Percentiles rank a stretch among this genome's conserved stretches.
These are phyloP conservation scores for Acanthosepion pharaonis DNA, from an alignment of 2,888 invertebrate genomes.

Conservation along the genomic window DNA sequence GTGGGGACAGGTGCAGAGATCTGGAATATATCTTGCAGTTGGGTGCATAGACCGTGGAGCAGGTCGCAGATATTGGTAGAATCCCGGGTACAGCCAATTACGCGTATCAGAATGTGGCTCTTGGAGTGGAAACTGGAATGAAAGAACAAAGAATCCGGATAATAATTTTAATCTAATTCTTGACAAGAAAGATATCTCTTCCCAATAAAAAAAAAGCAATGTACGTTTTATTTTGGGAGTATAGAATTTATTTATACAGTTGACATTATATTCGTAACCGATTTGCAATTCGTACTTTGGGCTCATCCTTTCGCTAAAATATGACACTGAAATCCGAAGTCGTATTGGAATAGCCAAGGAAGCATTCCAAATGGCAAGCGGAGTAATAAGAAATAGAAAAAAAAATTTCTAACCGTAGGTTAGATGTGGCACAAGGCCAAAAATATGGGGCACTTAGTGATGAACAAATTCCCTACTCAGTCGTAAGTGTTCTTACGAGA, in stretches of 20 bases:
- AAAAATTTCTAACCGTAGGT: too few species aligned
- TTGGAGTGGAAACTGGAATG: not conserved
- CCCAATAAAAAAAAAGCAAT: too few species aligned
- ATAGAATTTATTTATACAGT: not conserved
- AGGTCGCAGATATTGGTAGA: slow-evolving; percentile 68
- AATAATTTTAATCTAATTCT: not conserved
- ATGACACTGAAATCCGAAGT: too few species aligned
- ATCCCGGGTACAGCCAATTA: slow-evolving; percentile 65
- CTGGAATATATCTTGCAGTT: slow-evolving; percentile 80
- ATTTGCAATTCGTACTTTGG: too few species aligned
- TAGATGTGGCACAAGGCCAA: too few species aligned
- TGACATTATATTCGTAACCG: not conserved
- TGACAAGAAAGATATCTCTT: not conserved
- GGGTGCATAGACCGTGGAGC: slow-evolving; percentile 75
- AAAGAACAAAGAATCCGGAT: not conserved
- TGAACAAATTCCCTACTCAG: too few species aligned
- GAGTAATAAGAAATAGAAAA: too few species aligned
- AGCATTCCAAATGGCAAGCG: too few species aligned
- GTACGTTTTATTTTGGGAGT: not conserved
- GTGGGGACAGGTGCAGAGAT: slow-evolving; percentile 77
- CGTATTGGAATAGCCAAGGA: too few species aligned
- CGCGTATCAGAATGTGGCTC: slow-evolving; percentile 61
- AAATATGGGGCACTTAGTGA: too few species aligned
- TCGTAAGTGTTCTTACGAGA: too few species aligned
- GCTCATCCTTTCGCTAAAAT: too few species aligned